phyloP scores from a whole-genome alignment of 2,113 vertebrate genomes.

The Solea senegalensis region DNA sequence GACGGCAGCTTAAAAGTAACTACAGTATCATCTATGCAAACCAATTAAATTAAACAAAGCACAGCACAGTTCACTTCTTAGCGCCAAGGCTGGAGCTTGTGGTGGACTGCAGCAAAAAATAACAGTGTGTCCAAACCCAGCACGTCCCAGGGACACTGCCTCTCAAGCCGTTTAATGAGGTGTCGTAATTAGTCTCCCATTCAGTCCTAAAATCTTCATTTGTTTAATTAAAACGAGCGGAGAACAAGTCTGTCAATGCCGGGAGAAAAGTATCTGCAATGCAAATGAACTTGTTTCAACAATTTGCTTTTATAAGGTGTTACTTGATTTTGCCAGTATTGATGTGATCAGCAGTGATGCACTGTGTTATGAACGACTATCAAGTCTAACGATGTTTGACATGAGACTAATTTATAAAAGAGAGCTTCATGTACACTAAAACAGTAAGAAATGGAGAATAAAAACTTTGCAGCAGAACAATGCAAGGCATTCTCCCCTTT shows the following conservation, averaged over 20 bases:
- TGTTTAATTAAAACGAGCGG: conserved; percentile 24
- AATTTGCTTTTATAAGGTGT: background rate
- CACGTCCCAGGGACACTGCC: conserved; percentile 16
- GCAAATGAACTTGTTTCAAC: conserved; percentile 6
- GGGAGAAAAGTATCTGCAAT: conserved; percentile 16
- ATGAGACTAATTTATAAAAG: too few species aligned
- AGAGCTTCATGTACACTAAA: too few species aligned
- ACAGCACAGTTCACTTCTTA: too few species aligned
- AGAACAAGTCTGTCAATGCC: background rate
- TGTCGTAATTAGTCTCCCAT: conserved; percentile 17
- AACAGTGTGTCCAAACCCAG: background rate
- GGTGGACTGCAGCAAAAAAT: background rate
- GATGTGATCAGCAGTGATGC: conserved; percentile 6
- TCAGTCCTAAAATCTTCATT: conserved; percentile 36
- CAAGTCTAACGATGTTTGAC: too few species aligned
- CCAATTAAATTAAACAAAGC: too few species aligned
- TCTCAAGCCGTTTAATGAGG: conserved; percentile 24
- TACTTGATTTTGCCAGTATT: background rate
- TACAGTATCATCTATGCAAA: too few species aligned
- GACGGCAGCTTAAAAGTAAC: too few species aligned
- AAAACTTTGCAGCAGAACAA: too few species aligned
- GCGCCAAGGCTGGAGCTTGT: background rate
- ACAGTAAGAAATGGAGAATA: too few species aligned
- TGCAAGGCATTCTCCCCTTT: too few species aligned
- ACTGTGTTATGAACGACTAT: too few species aligned